Base-by-base conservation (phyloP, 1,140 invertebrate genomes). In the Aphidius ervi region DNA sequence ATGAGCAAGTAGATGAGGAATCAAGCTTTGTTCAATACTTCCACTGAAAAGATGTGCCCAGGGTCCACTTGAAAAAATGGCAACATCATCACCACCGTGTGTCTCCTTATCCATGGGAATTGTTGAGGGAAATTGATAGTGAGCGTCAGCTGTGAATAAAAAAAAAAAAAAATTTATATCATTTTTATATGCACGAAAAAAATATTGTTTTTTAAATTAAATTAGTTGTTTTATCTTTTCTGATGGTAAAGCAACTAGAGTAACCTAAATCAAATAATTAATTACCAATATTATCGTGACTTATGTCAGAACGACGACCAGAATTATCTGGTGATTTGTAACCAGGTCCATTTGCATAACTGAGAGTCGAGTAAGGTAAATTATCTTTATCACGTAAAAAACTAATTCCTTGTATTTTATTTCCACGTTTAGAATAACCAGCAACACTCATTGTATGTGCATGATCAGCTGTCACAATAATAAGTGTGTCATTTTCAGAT, bases 331-430 rank as follows among this genome's bases (percentile, higher is more conserved):
- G 61, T 5, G 77, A 74, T 62, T 82, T 75, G 62, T 82, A 83
- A 5, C 88, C 87, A 2, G 88, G 88, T 2, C 90, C 90, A 76
- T 91, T 91, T 8, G 87, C 85, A 70, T 92, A 92, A 2, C 82
- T 82, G 4, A 94, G 77, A 0, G 88, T 90, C 59, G 88, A 84
- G 70, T 89, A 91, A 0, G 87, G 85, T 63, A 86, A 78, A 2
- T 82, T 79, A 81, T 86, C 53, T 75, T 76, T 53, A 20, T 58
- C 68, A 62, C 20, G 57, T 0, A 43, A 56, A 20, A 62, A 67
- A n/a, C 68, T 63, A 9, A 74, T 10, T 5, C 85, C 84, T 4
- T 88, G 81, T 52, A 92, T 88, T 67, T 87, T 80, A 67, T 86
- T 87, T 43, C 88, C 89, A 65, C 89, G 77, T 5, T 80, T 81